phyloP scores from a whole-genome alignment of 30 jellyfish, hydroid and myxozoan species.

The Turritopsis rubra region DNA sequence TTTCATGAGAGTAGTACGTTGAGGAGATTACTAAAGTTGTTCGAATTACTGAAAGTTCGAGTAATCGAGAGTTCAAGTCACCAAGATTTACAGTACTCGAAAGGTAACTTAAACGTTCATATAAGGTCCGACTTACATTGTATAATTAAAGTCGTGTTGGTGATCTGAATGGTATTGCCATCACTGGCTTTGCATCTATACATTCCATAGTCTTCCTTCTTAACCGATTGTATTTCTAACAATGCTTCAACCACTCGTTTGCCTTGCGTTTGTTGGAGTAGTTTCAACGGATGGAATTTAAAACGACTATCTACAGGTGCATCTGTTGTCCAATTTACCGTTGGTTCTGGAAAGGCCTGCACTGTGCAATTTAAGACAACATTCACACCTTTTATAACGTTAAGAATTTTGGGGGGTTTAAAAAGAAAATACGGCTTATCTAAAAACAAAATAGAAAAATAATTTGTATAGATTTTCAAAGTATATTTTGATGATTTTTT shows the following conservation, averaged over 20 bases:
- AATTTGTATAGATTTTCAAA: neutral
- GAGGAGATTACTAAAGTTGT: no score
- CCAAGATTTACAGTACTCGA: no score
- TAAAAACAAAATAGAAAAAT: neutral
- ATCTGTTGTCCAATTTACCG: conserved; percentile 15
- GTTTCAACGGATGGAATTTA: conserved; percentile 3
- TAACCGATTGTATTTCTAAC: neutral
- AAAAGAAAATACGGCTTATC: conserved; percentile 13
- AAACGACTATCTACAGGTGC: neutral
- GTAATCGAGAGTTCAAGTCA: no score
- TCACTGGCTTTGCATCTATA: conserved; percentile 14
- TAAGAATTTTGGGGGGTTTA: neutral
- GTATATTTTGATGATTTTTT: neutral
- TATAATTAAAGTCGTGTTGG: conserved; percentile 15
- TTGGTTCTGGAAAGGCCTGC: conserved; percentile 22
- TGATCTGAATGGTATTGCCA: neutral
- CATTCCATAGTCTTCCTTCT: conserved; percentile 15
- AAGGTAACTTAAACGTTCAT: neutral
- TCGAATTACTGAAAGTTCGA: no score
- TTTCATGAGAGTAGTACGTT: no score
- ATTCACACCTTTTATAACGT: neutral
- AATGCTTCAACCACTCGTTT: conserved; percentile 8
- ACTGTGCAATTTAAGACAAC: conserved; percentile 28
- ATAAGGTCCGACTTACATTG: neutral
- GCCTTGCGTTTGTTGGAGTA: neutral